Conservation (phyloP, 2,888 invertebrate species). For the Acrocyrtus sp. region DNA sequence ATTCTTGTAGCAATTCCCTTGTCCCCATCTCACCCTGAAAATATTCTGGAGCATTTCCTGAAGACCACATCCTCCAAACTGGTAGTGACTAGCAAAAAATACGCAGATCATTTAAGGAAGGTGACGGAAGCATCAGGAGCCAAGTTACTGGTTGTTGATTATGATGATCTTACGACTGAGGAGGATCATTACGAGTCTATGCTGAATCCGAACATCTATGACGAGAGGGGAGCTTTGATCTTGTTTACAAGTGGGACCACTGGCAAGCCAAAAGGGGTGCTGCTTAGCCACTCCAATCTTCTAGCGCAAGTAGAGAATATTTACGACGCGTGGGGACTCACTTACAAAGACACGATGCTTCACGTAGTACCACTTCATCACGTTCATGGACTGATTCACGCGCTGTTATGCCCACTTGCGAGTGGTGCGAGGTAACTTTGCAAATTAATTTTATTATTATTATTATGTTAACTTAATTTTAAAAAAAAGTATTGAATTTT, state of each 20-base stretch:
- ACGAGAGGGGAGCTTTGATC: conserved; percentile 73
- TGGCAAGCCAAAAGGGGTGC: conserved; percentile 73
- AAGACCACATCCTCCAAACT: conserved; percentile 77
- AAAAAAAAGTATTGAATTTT: background rate
- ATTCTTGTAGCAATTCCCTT: conserved; percentile 79
- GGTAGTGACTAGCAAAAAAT: conserved; percentile 75
- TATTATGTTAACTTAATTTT: background rate
- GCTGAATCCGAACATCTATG: conserved; percentile 42
- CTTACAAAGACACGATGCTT: conserved; percentile 77
- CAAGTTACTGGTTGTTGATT: conserved; percentile 72
- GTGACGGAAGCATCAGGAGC: conserved; percentile 71
- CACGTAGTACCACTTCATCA: conserved; percentile 89
- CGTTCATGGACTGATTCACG: conserved; percentile 88
- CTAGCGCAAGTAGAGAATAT: conserved; percentile 74
- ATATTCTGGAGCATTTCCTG: conserved; percentile 80
- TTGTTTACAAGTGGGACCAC: conserved; percentile 91
- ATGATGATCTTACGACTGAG: conserved; percentile 36
- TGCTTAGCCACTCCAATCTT: conserved; percentile 79
- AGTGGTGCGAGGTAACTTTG: conserved; percentile 81
- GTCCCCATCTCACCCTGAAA: conserved; percentile 77
- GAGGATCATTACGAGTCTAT: conserved; percentile 28
- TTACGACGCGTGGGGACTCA: conserved; percentile 80
- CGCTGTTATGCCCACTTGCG: conserved; percentile 79
- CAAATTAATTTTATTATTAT: conserved; percentile 21
- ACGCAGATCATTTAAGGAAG: conserved; percentile 72